Percentiles rank a stretch among this genome's conserved stretches.
These are phyloP conservation scores for Gymnoscopelus microlampas DNA, from an alignment of 2,797 vertebrate genomes.

Conservation along the genomic window DNA sequence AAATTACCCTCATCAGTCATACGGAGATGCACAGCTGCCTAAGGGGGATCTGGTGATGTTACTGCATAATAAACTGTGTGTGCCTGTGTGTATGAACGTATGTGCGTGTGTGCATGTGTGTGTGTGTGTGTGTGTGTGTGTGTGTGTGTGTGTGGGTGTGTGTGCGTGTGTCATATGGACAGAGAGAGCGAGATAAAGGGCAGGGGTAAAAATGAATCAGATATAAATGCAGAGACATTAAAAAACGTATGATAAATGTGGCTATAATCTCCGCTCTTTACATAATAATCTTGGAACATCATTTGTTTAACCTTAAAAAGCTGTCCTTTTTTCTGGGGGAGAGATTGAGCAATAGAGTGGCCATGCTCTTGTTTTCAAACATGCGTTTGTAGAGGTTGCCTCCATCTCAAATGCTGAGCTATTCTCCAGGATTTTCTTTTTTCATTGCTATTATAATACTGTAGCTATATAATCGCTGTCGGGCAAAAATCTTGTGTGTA, in stretches of 20 bases:
- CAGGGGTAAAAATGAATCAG: constrained; percentile 66
- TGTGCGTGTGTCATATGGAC: constrained; percentile 32
- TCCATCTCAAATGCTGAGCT: constrained; percentile 39
- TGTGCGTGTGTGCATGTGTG: constrained; percentile 19
- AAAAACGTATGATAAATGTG: constrained; percentile 62
- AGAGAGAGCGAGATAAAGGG: constrained; percentile 46
- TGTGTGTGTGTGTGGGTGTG: constrained; percentile 43
- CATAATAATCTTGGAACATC: constrained; percentile 48
- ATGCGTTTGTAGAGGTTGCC: constrained; percentile 28
- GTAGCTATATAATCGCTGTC: too few species aligned
- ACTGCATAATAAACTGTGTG: constrained; percentile 79
- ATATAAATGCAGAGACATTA: constrained; percentile 71
- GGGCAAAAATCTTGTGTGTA: too few species aligned
- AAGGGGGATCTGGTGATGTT: constrained; percentile 79
- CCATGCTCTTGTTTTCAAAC: constrained; percentile 22
- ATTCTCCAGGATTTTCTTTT: constrained; percentile 16
- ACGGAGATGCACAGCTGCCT: constrained; percentile 85
- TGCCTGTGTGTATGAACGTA: constrained; percentile 28
- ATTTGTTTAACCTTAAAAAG: constrained; percentile 62
- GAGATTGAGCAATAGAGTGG: background rate
- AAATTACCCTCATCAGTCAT: constrained; percentile 90
- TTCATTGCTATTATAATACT: too few species aligned
- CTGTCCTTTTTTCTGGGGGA: constrained; percentile 27
- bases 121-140: constrained; percentile 38
- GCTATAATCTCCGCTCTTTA: constrained; percentile 63